Evolutionary conservation across 1,140 invertebrate species (phyloP).

Genomic region (Belonocnema kinseyi): DNA sequence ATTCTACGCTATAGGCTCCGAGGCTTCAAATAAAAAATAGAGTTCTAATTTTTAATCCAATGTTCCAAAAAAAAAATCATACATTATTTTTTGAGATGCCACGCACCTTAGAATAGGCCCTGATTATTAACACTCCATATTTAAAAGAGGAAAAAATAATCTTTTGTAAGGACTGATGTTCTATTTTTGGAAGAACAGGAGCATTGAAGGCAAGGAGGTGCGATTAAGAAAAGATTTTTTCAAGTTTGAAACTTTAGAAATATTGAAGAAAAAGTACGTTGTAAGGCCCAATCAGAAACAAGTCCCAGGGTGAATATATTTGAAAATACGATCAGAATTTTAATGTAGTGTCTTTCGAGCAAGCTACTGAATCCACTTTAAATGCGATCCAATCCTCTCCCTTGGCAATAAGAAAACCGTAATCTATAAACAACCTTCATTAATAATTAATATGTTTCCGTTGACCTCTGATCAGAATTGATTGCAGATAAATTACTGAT

Average conservation of each 20-base stretch:
- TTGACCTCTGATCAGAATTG: not conserved
- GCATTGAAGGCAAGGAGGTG: not conserved
- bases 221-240: conserved; percentile 3
- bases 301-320: conserved; percentile 26
- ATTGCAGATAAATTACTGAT: conserved; percentile 30
- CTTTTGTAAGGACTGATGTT: not conserved
- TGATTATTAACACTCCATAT: no score
- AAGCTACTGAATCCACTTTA: conserved; percentile 16
- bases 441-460: conserved; percentile 26
- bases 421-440: conserved; percentile 8
- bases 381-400: not conserved
- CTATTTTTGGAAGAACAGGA: not conserved
- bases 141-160: no score
- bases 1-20: no score
- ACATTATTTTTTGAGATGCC: no score
- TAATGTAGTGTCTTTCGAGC: conserved; percentile 8
- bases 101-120: no score
- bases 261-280: not conserved
- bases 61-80: no score
- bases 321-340: conserved; percentile 15
- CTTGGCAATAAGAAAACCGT: not conserved
- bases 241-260: not conserved
- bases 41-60: no score
- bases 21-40: no score
- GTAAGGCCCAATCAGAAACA: conserved; percentile 1